phyloP scores from a whole-genome alignment of 2,113 vertebrate genomes.

The Himantopus leucocephalus region DNA sequence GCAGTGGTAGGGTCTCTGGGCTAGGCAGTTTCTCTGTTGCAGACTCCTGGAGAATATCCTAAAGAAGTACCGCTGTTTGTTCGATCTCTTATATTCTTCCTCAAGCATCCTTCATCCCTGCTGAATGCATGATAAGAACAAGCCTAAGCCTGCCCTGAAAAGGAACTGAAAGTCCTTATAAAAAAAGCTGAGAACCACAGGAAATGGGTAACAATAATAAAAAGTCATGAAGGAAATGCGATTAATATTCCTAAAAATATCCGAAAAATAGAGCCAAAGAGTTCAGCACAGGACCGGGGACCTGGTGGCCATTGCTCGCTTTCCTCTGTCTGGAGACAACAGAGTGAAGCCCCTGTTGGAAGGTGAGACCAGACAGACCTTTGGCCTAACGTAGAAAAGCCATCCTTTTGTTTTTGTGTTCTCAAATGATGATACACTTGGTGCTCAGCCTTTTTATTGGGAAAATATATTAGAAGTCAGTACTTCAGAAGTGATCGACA shows the following conservation, averaged over 20 bases:
- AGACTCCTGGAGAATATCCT: background rate
- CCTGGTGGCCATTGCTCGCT: background rate
- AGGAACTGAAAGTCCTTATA: background rate
- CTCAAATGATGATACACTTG: background rate
- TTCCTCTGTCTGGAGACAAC: background rate
- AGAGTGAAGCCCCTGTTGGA: fast-evolving
- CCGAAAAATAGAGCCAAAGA: background rate
- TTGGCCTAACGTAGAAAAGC: background rate
- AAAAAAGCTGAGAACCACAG: background rate
- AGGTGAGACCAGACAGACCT: background rate
- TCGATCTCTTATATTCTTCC: background rate
- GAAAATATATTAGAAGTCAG: background rate
- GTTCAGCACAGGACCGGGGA: background rate
- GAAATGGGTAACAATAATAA: background rate
- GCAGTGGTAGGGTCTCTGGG: background rate
- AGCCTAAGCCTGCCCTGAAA: background rate
- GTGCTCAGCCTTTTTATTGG: background rate
- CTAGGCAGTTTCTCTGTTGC: background rate
- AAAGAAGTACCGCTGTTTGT: background rate
- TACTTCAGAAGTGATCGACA: background rate
- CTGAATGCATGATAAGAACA: background rate
- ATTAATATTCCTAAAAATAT: background rate
- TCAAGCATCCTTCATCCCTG: background rate
- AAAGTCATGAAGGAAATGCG: background rate
- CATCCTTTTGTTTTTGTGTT: background rate